Conservation (phyloP, 2,113 vertebrate species). For the Neodontobutis hainanensis region DNA sequence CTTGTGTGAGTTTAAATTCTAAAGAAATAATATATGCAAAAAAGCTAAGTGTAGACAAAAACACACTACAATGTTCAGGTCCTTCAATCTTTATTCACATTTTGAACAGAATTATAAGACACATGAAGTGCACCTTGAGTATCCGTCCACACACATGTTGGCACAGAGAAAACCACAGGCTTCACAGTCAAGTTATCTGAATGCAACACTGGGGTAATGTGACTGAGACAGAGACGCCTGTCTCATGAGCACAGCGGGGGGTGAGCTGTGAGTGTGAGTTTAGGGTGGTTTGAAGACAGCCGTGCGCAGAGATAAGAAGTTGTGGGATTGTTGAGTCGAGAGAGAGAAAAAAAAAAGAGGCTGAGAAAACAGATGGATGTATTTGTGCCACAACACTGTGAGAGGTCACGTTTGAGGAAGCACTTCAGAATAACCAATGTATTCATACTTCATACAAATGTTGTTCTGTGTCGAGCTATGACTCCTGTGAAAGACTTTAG, state of each 20-base stretch:
- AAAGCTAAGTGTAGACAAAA: not conserved
- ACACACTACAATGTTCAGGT: not conserved
- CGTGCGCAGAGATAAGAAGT: conserved; percentile 90
- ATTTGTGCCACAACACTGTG: conserved; percentile 43
- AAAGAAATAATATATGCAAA: too few relatives aligned
- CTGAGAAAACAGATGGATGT: conserved; percentile 86
- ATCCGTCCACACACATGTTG: conserved; percentile 19
- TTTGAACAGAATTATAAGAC: not conserved
- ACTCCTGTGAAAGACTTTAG: not conserved
- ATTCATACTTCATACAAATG: not conserved
- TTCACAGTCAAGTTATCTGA: conserved; percentile 87
- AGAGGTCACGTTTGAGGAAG: conserved; percentile 22
- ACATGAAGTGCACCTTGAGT: conserved; percentile 31
- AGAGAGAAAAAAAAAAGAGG: conserved; percentile 42
- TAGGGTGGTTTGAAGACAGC: conserved; percentile 88
- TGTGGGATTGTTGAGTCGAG: conserved; percentile 75
- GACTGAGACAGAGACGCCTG: conserved; percentile 85
- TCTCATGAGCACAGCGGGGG: conserved; percentile 81
- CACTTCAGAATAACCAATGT: conserved; percentile 1
- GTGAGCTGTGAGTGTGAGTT: conserved; percentile 68
- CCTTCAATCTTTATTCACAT: not conserved
- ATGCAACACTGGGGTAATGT: conserved; percentile 92
- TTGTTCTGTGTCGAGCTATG: not conserved
- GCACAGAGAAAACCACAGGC: conserved; percentile 61
- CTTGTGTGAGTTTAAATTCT: too few relatives aligned